These are phyloP conservation scores for Stichodactyla mertensii DNA, from an alignment of 64 coral and sea anemone genomes.

Conservation along the genomic window DNA sequence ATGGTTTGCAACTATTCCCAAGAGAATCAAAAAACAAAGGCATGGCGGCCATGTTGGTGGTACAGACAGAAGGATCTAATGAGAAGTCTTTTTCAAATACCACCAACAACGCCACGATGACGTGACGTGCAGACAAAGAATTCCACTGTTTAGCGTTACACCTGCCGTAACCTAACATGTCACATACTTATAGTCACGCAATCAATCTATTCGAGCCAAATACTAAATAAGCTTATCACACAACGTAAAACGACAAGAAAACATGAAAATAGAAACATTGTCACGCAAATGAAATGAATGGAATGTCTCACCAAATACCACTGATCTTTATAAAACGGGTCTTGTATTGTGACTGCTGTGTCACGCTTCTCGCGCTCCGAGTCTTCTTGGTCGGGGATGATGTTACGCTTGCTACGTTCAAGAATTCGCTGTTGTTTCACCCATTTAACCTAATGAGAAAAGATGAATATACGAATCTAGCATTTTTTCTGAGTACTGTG, in stretches of 20 bases:
- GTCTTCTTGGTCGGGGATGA: conserved; percentile 44
- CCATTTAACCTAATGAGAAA: conserved; percentile 68
- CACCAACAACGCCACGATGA: no score
- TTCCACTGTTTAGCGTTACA: background rate
- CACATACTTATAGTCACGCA: background rate
- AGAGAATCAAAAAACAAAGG: no score
- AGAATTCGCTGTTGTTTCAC: conserved; percentile 85
- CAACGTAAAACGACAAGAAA: no score
- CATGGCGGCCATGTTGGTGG: no score
- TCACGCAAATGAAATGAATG: background rate
- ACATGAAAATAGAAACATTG: background rate
- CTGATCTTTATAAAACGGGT: conserved; percentile 78
- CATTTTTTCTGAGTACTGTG: background rate
- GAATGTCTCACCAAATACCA: conserved; percentile 71
- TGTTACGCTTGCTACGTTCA: conserved; percentile 79
- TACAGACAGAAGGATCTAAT: no score
- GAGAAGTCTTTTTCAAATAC: no score
- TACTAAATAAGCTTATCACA: no score
- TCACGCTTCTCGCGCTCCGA: conserved; percentile 40
- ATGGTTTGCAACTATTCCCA: no score
- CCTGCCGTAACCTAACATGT: background rate
- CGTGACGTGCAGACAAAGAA: background rate
- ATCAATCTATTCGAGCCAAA: no score
- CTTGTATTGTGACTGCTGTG: conserved; percentile 55
- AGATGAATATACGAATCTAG: background rate